Evolutionary conservation across 2,797 vertebrate genomes (phyloP).

Genomic region (Menidia menidia): DNA sequence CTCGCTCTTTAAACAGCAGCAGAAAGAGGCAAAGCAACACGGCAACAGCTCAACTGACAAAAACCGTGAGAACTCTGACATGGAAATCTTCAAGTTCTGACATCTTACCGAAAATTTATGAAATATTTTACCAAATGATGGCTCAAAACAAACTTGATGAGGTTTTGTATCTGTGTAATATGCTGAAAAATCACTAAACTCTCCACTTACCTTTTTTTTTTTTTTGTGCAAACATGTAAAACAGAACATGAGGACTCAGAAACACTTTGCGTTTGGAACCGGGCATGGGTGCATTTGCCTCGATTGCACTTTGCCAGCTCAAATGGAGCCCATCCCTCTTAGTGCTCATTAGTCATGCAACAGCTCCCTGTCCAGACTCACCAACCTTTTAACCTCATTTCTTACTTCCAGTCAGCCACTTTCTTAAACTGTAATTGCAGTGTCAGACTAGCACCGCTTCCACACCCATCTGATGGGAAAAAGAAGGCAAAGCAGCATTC

Average conservation of each 20-base stretch:
- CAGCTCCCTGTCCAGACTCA: conserved; percentile 56
- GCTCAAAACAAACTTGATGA: too few relatives aligned
- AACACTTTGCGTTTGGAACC: background rate
- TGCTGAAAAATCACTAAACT: too few relatives aligned
- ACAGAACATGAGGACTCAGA: background rate
- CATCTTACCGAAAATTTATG: too few relatives aligned
- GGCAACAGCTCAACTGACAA: too few relatives aligned
- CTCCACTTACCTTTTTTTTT: background rate
- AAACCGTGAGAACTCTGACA: too few relatives aligned
- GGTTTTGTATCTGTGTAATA: too few relatives aligned
- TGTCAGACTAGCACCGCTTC: conserved; percentile 47
- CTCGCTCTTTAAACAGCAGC: too few relatives aligned
- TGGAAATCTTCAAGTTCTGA: too few relatives aligned
- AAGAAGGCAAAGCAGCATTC: background rate
- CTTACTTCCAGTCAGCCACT: conserved; percentile 67
- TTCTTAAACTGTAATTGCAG: conserved; percentile 71
- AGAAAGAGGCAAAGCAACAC: too few relatives aligned
- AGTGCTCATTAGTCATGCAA: conserved; percentile 68
- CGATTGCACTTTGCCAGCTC: conserved; percentile 17
- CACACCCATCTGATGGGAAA: conserved; percentile 22
- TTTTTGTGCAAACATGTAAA: background rate
- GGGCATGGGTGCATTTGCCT: conserved; percentile 1
- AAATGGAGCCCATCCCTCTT: conserved; percentile 35
- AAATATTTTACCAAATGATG: too few relatives aligned
- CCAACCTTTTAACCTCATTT: conserved; percentile 62